Conservation (phyloP, 1,140 invertebrate genomes). For the Trichonephila inaurata region DNA sequence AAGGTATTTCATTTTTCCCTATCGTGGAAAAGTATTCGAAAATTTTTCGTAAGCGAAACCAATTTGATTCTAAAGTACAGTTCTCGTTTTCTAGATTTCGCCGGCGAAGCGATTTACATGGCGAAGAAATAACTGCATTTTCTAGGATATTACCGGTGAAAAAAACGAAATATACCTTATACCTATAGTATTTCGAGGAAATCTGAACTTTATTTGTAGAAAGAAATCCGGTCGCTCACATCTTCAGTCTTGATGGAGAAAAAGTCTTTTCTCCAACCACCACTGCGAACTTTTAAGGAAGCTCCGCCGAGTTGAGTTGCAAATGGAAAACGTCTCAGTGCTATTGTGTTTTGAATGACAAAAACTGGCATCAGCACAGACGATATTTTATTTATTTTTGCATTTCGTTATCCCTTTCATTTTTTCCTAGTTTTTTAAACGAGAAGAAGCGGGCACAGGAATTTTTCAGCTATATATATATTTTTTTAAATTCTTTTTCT, state of each 20-base stretch:
- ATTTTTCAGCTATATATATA: neutral
- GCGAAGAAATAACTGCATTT: constrained; percentile 29
- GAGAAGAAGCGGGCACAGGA: neutral
- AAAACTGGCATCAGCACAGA: constrained; percentile 57
- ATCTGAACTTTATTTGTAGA: constrained; percentile 46
- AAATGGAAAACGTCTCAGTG: constrained; percentile 57
- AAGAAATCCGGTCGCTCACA: neutral
- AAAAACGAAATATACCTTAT: constrained; percentile 16
- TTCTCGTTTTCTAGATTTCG: constrained; percentile 18
- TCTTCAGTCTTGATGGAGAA: constrained; percentile 35
- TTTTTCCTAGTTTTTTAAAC: constrained; percentile 43
- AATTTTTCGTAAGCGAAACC: constrained; percentile 10
- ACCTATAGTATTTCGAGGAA: constrained; percentile 23
- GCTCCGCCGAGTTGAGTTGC: constrained; percentile 42
- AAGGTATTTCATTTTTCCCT: neutral
- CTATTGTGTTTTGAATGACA: constrained; percentile 68
- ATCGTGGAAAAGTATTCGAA: neutral
- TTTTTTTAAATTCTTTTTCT: neutral
- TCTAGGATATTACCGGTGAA: constrained; percentile 14
- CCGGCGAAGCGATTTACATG: constrained; percentile 20
- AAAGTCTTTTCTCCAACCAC: constrained; percentile 17
- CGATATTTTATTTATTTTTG: constrained; percentile 61
- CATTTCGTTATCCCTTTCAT: constrained; percentile 18
- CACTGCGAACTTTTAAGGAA: constrained; percentile 11
- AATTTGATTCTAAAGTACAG: constrained; percentile 31